Conservation (phyloP, 2,113 vertebrate genomes). For the Erythrocebus patas region DNA sequence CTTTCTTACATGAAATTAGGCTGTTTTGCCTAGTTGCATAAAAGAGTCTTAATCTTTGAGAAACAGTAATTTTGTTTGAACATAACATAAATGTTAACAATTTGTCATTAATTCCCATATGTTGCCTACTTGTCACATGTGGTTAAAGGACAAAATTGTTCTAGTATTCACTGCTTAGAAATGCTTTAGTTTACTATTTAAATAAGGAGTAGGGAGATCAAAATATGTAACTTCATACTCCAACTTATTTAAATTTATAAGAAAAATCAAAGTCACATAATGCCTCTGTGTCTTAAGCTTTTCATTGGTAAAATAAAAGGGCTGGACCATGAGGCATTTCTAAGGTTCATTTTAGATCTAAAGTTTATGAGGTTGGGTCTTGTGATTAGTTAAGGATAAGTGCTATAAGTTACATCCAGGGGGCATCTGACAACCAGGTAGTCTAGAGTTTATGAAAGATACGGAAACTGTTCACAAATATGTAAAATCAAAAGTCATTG, state of each 20-base stretch:
- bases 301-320: conserved; percentile 1
- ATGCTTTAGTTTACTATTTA: background rate
- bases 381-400: background rate
- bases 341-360: background rate
- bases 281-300: background rate
- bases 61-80: background rate
- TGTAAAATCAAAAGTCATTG: background rate
- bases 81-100: background rate
- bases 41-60: background rate
- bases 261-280: background rate
- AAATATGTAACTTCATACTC: background rate
- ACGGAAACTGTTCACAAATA: background rate
- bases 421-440: background rate
- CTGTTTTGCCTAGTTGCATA: background rate
- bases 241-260: background rate
- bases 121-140: background rate
- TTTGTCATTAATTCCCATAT: background rate
- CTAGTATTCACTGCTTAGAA: background rate
- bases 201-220: background rate
- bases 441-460: background rate
- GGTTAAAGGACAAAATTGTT: background rate
- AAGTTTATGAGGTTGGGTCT: background rate
- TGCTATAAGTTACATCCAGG: background rate
- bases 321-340: background rate
- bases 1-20: background rate